Evolutionary conservation across 2,797 vertebrate species (phyloP).

Genomic region (Phoebastria nigripes): DNA sequence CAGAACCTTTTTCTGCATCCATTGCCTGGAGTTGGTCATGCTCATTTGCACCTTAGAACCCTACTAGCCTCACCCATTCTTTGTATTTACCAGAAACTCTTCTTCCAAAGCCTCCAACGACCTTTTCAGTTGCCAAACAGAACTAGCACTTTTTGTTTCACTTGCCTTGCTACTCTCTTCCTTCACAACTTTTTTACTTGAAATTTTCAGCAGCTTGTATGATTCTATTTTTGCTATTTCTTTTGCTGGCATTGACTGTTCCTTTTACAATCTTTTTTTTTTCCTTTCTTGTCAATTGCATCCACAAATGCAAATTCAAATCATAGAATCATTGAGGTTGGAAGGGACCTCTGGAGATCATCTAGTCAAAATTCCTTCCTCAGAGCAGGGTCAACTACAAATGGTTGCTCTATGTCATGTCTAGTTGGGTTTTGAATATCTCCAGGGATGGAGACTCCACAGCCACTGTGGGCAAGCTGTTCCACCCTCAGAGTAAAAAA

Average conservation of each 20-base stretch:
- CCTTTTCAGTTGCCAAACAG: background rate
- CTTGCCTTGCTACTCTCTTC: background rate
- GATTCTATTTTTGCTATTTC: background rate
- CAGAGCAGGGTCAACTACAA: background rate
- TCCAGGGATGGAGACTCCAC: background rate
- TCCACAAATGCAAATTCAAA: background rate
- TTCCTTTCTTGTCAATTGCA: background rate
- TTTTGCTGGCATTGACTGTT: background rate
- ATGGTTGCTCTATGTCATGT: background rate
- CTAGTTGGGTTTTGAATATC: background rate
- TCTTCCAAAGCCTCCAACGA: background rate
- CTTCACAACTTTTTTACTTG: background rate
- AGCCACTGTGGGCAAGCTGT: background rate
- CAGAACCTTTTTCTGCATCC: background rate
- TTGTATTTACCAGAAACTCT: background rate
- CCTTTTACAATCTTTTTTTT: background rate
- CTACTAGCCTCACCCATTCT: background rate
- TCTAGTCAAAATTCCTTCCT: background rate
- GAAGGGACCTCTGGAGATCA: background rate
- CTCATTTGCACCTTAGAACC: background rate
- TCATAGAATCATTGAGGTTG: background rate
- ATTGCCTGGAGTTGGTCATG: background rate
- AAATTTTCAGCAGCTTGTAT: background rate
- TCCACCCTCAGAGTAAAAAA: background rate
- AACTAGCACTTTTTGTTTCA: background rate